These are phyloP conservation scores for Leptodactylus fuscus DNA, from an alignment of 2,113 vertebrate species.

Conservation along the genomic window DNA sequence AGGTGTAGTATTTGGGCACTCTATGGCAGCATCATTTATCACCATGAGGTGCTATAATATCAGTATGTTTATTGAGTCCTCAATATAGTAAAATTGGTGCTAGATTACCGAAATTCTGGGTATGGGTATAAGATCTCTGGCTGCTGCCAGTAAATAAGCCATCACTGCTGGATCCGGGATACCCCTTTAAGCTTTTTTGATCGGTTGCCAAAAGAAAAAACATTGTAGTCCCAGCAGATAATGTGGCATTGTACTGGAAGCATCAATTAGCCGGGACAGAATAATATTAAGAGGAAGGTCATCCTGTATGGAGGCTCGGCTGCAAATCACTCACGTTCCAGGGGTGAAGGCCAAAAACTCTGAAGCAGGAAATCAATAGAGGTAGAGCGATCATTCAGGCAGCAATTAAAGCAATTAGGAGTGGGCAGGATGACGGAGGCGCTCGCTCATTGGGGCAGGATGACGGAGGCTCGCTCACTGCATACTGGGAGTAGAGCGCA, in stretches of 20 bases:
- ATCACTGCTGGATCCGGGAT: too few relatives aligned
- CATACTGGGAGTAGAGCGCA: neutral
- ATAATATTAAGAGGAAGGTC: slow-evolving; percentile 48
- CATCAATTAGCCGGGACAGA: slow-evolving; percentile 55
- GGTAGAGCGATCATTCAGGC: slow-evolving; percentile 19
- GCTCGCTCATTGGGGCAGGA: slow-evolving; percentile 17
- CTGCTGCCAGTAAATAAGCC: too few relatives aligned
- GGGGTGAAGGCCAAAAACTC: slow-evolving; percentile 41
- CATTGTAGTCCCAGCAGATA: neutral
- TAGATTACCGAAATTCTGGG: too few relatives aligned
- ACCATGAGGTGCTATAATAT: too few relatives aligned
- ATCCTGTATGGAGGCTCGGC: slow-evolving; percentile 23
- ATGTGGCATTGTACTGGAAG: slow-evolving; percentile 5
- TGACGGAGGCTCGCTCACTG: slow-evolving; percentile 45
- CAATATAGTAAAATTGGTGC: too few relatives aligned
- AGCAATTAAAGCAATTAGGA: slow-evolving; percentile 61
- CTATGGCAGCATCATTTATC: too few relatives aligned
- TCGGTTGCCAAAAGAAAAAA: neutral
- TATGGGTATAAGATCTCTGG: too few relatives aligned
- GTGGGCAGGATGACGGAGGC: slow-evolving; percentile 22
- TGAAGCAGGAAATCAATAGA: slow-evolving; percentile 56
- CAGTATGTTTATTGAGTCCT: too few relatives aligned
- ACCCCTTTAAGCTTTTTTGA: neutral
- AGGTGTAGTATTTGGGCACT: too few relatives aligned
- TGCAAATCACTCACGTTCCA: slow-evolving; percentile 34